Evolutionary conservation across 2,113 vertebrate species (phyloP), one percentile per base, ranked within the genome.

Genomic region (Gymnobelideus leadbeateri): DNA sequence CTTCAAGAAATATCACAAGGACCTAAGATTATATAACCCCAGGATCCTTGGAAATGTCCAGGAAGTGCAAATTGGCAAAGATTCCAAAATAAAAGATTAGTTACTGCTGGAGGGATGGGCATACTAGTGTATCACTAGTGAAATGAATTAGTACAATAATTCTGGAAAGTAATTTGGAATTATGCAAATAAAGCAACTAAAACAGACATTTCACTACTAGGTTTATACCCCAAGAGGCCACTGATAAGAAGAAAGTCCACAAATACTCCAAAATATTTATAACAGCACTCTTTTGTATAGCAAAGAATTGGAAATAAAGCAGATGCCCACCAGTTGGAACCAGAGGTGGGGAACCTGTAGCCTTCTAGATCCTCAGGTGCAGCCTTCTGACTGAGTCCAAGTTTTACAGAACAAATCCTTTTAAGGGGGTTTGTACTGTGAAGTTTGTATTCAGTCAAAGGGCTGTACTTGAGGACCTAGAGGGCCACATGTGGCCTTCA

Each of bases 11-110:
- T 68, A 89, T 51, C 49, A 94, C 37, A 93, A 31, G 14, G 6
- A 92, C 61, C 14, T 31, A 61, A 24, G 68, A 91, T 46, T 68
- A 54, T 12, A 11, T 95, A 77, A 92, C 8, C 10, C 10, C 77
- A 91, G 89, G 57, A 77, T 91, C 25, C 90, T 51, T 11, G 91
- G 37, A 93, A 95, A 94, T 94, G 9, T 50, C 24, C 8, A 90
- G 89, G 31, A 77, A n/a, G 5, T n/a, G 37, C 68, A 77, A 77
- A 19, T 7, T n/a, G 68, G 68, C 14, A 61, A 61, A 77, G 37
- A 77, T 77, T 77, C 37, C 61, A 31, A 37, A 68, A 77, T 16
- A 77, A n/a, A 16, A 16, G 1, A n/a, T 77, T 19, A 77, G 14
- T n/a, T 19, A 2, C 37, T 77, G 16, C 19, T n/a, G 68, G 68